Evolutionary conservation across 2,888 invertebrate species (phyloP), one percentile per base, ranked within the genome.

Genomic region (Euclidia mi): DNA sequence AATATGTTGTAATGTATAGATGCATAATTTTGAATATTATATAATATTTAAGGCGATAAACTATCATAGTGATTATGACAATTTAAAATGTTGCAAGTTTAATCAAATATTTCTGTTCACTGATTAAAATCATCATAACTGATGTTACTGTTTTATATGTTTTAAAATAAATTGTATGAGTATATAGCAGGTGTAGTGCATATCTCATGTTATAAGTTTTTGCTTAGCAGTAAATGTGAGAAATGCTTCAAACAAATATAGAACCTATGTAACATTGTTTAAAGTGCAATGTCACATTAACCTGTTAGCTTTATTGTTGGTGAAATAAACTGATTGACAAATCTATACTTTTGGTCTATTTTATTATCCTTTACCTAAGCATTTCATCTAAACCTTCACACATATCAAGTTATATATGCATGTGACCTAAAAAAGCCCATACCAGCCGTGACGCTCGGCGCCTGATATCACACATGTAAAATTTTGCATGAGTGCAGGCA

Each of bases 321-420:
- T 75, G 77, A 84, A 72, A 84, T 88, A 87, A 89, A 89, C 68
- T 79, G 70, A 83, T 79, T 79, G 66, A 84, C 76, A 70, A 79
- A 76, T 64, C 56, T 52, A 47, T 7, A 49, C 20, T 7, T 25
- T 1, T 25, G 7, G 20, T 25, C 7, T 25, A 25, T 25, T 25
- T 25, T 25, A 25, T n/a, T n/a, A n/a, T n/a, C n/a, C n/a, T n/a
- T n/a, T n/a, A n/a, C n/a, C n/a, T n/a, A n/a, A n/a, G n/a, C n/a
- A n/a, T n/a, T n/a, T n/a, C n/a, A n/a, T n/a, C n/a, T n/a, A n/a
- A n/a, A n/a, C n/a, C n/a, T n/a, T n/a, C n/a, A n/a, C n/a, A n/a
- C n/a, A n/a, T n/a, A n/a, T n/a, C n/a, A n/a, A n/a, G n/a, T n/a
- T n/a, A n/a, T n/a, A n/a, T n/a, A n/a, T n/a, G n/a, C n/a, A n/a